Evolutionary conservation across 1,140 invertebrate species (phyloP).

Genomic region (Plodia interpunctella): DNA sequence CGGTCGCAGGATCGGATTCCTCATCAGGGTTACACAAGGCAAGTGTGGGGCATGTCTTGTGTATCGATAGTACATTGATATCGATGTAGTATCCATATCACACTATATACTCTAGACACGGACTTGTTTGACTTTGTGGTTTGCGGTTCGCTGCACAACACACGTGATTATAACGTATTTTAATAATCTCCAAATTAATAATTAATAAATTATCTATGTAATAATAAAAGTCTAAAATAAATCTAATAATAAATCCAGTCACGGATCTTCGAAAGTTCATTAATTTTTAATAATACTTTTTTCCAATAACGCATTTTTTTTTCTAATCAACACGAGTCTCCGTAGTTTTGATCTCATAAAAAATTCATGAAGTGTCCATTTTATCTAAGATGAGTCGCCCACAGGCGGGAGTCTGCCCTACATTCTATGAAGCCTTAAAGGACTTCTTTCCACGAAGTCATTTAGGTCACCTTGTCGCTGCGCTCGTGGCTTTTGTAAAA

Average conservation of each 20-base stretch:
- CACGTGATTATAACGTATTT: neutral
- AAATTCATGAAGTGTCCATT: neutral
- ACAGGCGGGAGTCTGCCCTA: constrained; percentile 7
- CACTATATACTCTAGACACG: neutral
- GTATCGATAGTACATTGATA: too few species aligned
- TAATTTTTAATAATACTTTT: too few species aligned
- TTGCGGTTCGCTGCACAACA: neutral
- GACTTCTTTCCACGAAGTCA: constrained; percentile 24
- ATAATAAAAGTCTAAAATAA: too few species aligned
- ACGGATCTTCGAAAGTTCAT: too few species aligned
- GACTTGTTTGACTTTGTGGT: neutral
- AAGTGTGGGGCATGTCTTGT: neutral
- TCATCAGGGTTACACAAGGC: neutral
- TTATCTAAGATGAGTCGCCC: constrained; percentile 4
- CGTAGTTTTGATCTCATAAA: too few species aligned
- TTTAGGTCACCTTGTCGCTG: constrained; percentile 28
- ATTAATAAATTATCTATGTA: too few species aligned
- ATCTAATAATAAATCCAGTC: too few species aligned
- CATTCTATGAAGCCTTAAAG: constrained; percentile 24
- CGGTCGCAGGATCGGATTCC: constrained; percentile 8
- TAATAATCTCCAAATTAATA: too few species aligned
- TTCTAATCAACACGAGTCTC: too few species aligned
- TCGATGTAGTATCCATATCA: too few species aligned
- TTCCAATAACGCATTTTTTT: too few species aligned
- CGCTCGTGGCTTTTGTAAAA: neutral